These are phyloP conservation scores for Rhinoptilus africanus DNA, from an alignment of 2,113 vertebrate species.

Conservation along the genomic window DNA sequence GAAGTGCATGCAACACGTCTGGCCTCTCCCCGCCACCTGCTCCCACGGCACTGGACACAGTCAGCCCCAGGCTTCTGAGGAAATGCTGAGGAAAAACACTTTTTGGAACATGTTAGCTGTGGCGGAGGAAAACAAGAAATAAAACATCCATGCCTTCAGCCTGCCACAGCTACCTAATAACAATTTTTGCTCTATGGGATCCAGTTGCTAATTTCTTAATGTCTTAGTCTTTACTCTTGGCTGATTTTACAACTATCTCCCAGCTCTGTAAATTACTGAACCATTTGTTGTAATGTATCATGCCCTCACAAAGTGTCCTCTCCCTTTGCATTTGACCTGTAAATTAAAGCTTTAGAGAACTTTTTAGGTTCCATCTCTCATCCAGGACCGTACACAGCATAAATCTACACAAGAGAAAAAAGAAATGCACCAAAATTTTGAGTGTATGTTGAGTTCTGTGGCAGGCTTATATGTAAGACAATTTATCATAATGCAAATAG, in stretches of 20 bases:
- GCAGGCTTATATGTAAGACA: background rate
- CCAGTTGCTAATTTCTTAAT: background rate
- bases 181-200: background rate
- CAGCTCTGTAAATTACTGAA: background rate
- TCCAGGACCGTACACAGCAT: background rate
- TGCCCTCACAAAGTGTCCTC: background rate
- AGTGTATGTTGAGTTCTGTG: background rate
- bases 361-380: background rate
- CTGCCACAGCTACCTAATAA: background rate
- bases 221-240: background rate
- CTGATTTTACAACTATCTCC: background rate
- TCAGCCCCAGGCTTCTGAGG: background rate
- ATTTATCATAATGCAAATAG: background rate
- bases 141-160: background rate
- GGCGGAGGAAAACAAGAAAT: background rate
- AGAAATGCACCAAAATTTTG: background rate
- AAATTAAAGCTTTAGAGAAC: background rate
- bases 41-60: background rate
- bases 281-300: background rate
- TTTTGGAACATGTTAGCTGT: background rate
- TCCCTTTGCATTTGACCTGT: background rate
- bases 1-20: accelerated
- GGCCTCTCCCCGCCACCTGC: background rate
- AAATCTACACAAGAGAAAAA: background rate
- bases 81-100: background rate